These are phyloP conservation scores for Plectropomus leopardus DNA, from an alignment of 2,113 vertebrate species.

Conservation along the genomic window DNA sequence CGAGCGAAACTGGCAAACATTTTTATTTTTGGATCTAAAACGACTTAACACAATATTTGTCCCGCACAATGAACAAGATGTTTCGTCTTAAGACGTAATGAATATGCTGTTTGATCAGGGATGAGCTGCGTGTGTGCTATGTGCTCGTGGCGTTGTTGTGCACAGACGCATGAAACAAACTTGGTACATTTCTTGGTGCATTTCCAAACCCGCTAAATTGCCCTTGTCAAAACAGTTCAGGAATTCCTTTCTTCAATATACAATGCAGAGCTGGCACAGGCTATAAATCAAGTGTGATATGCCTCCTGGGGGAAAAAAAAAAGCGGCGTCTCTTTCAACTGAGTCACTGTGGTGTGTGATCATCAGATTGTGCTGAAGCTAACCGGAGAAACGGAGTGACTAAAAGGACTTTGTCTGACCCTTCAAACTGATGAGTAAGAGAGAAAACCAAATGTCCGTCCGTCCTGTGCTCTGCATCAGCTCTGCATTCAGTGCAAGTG, in stretches of 20 bases:
- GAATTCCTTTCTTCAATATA: conserved; percentile 70
- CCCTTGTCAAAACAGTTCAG: conserved; percentile 78
- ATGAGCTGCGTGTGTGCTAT: conserved; percentile 13
- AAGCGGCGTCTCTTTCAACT: conserved; percentile 49
- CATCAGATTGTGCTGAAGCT: conserved; percentile 53
- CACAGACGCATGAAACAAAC: conserved; percentile 57
- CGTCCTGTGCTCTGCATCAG: conserved; percentile 35
- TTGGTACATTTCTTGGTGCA: conserved; percentile 63
- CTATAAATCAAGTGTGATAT: conserved; percentile 70
- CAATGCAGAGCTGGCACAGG: conserved; percentile 40
- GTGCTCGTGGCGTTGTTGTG: background rate
- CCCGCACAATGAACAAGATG: background rate
- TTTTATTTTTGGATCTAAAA: conserved; percentile 53
- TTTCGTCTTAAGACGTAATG: conserved; percentile 35
- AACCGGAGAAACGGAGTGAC: conserved; percentile 40
- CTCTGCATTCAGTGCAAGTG: conserved; percentile 38
- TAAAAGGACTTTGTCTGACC: conserved; percentile 55
- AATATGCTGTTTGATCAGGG: conserved; percentile 59
- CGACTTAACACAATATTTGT: conserved; percentile 18
- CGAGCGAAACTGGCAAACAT: conserved; percentile 6
- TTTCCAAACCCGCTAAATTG: conserved; percentile 73
- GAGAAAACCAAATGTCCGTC: conserved; percentile 34
- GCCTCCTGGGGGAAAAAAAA: conserved; percentile 15
- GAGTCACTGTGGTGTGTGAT: conserved; percentile 46
- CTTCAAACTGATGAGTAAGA: conserved; percentile 63